Base-by-base conservation (phyloP, 2,888 invertebrate genomes). In the Odontomyia ornata region DNA sequence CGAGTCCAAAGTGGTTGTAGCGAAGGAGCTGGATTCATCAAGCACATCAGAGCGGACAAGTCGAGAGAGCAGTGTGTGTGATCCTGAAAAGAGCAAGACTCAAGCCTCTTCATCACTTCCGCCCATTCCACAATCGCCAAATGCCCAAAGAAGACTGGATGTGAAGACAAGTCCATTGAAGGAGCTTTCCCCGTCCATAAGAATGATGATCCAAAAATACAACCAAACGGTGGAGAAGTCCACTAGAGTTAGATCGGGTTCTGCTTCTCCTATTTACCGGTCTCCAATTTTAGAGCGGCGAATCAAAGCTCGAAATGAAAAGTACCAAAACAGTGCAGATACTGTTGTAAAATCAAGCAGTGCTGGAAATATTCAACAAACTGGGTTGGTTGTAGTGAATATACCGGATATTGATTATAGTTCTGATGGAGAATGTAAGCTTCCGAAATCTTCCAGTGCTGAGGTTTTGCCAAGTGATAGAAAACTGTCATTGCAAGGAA, bases 201-300 rank as follows among this genome's bases (percentile, higher is more conserved):
- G 90, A 62, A 88, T 91, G 76, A 93, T 93, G 91, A 90, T 93
- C 82, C 91, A 91, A 62, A 89, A 90, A 80, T 92, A 92, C 81
- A 84, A 81, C 62, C 80, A 82, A 76, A 80, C 78, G 46, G 77
- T 81, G 72, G 89, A 88, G 21, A 87, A 87, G 46, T 85, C 87
- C 1, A 81, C 76, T 1, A 80, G 71, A 27, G 84, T 88, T 5
- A 91, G 90, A 80, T 91, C 91, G 81, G 91, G 91, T 2, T 89
- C 91, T 1, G 89, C 89, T n/a, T 91, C 91, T 0, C 91, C 91
- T 1, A 84, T 88, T 9, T 91, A 91, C 91, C 83, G 90, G 77
- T 92, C 92, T 1, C 92, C 92, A 0, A 87, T 88, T 4, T 85
- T 89, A 5, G 92, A 92, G 82, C 86, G 92, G 79, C 84, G 91